Evolutionary conservation across 2,888 invertebrate genomes (phyloP), one percentile per base, ranked within the genome.

Genomic region (Dicyrtomina minuta): DNA sequence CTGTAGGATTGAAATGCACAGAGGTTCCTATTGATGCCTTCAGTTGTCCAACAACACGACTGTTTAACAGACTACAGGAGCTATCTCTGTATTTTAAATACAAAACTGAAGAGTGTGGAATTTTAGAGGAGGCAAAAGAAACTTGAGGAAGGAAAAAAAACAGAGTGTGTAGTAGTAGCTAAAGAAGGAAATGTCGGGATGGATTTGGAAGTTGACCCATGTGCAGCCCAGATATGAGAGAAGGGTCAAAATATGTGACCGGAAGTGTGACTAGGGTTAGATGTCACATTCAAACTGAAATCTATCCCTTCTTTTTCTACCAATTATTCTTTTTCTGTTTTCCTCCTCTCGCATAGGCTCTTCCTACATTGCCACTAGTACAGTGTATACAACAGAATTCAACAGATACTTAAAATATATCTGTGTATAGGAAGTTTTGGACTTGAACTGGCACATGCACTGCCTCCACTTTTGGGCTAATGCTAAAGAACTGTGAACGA

Each of bases 191-290:
- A 65, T 69, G 70, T 15, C 39, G 51, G 64, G 51, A 65, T 65
- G 55, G 56, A 56, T 56, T 56, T 15, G 27, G 15, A 20, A 53
- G 41, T 74, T 77, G 77, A 77, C 77, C 77, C 77, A 77, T 75
- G 74, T 77, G 77, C 75, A 72, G 72, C 73, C 75, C 77, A 77
- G 77, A 76, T 73, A 73, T 65, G 62, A 61, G 44, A 67, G 72
- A 61, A 69, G 77, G 77, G 77, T 77, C 77, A 77, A 75, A 75
- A 70, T 72, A 74, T 76, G 74, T 76, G 77, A 77, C 78, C 78
- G 78, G 78, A 78, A 78, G 78, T 75, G 77, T 76, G 77, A 72
- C 74, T 71, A 71, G 70, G 77, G 77, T 75, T 75, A 77, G 74
- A 74, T 75, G 74, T 74, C 72, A 72, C 62, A 33, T 39, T 58